phyloP scores from a whole-genome alignment of 2,113 vertebrate species.

The Tretioscincus oriximinensis region DNA sequence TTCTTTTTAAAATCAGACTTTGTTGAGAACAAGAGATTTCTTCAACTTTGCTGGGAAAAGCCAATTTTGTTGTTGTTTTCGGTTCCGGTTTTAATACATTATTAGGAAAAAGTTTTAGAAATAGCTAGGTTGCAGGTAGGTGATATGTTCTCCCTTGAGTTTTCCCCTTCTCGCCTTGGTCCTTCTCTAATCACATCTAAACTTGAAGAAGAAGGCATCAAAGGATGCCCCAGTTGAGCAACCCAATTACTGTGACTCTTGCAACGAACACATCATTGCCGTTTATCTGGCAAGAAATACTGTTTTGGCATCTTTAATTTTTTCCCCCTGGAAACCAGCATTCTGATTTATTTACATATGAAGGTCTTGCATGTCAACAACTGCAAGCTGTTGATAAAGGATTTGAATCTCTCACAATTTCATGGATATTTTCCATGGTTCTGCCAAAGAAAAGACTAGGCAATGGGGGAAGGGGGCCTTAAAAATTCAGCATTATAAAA shows the following conservation, averaged over 20 bases:
- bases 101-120: constrained; percentile 30
- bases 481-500: constrained; percentile 44
- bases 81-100: constrained; percentile 52
- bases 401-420: constrained; percentile 69
- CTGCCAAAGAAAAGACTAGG: constrained; percentile 33
- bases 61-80: constrained; percentile 15
- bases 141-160: background rate
- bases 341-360: constrained; percentile 61
- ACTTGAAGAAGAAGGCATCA: constrained; percentile 38
- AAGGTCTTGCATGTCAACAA: constrained; percentile 61
- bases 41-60: constrained; percentile 38
- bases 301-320: constrained; percentile 50
- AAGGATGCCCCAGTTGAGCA: constrained; percentile 37
- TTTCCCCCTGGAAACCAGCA: background rate
- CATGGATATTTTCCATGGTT: constrained; percentile 51
- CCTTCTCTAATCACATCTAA: constrained; percentile 18
- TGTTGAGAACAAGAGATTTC: constrained; percentile 55
- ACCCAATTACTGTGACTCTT: constrained; percentile 54
- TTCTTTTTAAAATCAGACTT: constrained; percentile 41
- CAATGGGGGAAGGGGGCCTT: background rate
- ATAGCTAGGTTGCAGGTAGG: background rate
- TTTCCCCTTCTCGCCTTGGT: background rate
- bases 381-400: constrained; percentile 71
- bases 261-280: constrained; percentile 27
- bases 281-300: constrained; percentile 59